phyloP scores from a whole-genome alignment of 2,888 invertebrate genomes.

The Drosophila recens region DNA sequence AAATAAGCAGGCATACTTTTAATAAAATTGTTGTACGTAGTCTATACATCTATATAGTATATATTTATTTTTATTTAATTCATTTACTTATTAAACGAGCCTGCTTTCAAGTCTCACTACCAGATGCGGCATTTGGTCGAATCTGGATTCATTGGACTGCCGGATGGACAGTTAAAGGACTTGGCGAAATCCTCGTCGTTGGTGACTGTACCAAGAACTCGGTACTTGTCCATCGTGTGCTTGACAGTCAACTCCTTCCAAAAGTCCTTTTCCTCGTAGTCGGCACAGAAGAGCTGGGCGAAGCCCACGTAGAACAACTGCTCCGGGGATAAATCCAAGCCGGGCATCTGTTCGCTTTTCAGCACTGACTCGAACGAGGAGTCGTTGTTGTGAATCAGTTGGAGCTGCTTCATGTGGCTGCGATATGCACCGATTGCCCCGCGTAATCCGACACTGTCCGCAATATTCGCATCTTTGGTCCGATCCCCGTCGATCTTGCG shows the following conservation, averaged over 20 bases:
- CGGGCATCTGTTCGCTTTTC: constrained; percentile 79
- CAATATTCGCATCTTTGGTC: constrained; percentile 82
- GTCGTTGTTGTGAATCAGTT: constrained; percentile 3
- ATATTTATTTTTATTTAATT: no score
- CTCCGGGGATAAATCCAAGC: constrained; percentile 80
- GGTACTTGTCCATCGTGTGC: constrained; percentile 81
- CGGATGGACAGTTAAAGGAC: constrained; percentile 75
- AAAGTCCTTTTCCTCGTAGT: constrained; percentile 77
- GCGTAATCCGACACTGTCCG: constrained; percentile 81
- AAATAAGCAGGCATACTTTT: no score
- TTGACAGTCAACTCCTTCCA: constrained; percentile 79
- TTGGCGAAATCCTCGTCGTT: constrained; percentile 80
- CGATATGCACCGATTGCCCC: constrained; percentile 77
- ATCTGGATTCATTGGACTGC: constrained; percentile 79
- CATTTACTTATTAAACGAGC: neutral
- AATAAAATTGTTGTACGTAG: no score
- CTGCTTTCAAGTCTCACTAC: constrained; percentile 52
- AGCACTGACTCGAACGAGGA: constrained; percentile 10
- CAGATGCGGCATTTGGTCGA: constrained; percentile 77
- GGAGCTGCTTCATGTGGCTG: constrained; percentile 62
- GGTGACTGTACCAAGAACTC: constrained; percentile 80
- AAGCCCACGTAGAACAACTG: constrained; percentile 83
- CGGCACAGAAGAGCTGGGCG: constrained; percentile 82
- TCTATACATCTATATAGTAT: no score
- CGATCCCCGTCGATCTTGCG: constrained; percentile 76